Percentiles rank a stretch among this genome's conserved stretches.
phyloP scores from a whole-genome alignment of 2,113 vertebrate genomes.

The Gallinago media region DNA sequence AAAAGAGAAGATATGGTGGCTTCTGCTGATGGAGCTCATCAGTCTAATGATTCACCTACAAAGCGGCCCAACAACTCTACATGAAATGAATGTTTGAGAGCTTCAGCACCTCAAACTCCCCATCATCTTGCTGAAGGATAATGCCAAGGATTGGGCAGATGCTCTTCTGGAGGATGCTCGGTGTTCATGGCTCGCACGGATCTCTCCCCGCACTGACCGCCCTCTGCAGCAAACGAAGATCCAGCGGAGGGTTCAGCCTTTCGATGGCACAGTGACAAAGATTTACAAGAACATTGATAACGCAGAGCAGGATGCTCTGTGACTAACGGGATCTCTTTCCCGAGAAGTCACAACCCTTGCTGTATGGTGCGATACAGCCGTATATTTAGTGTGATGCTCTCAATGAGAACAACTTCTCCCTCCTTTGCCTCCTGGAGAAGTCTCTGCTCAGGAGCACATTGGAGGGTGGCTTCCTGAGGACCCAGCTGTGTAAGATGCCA shows the following conservation, averaged over 20 bases:
- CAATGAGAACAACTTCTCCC: neutral
- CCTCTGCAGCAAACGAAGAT: neutral
- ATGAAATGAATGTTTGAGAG: neutral
- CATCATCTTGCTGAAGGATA: neutral
- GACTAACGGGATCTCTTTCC: neutral
- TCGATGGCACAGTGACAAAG: fast-evolving
- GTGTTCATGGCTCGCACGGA: neutral
- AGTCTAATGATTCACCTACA: neutral
- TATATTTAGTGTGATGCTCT: fast-evolving
- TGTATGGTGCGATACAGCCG: fast-evolving
- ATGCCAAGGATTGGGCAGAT: fast-evolving
- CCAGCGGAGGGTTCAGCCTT: neutral
- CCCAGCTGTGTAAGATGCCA: neutral
- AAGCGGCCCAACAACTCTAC: neutral
- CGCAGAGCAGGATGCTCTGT: neutral
- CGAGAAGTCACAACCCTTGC: neutral
- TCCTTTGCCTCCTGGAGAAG: neutral
- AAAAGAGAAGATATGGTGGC: too few relatives aligned
- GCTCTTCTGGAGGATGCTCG: neutral
- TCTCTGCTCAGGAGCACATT: neutral
- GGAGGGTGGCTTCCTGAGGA: neutral
- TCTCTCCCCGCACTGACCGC: neutral
- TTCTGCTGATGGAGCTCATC: neutral
- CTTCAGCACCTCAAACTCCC: neutral
- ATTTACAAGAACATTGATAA: fast-evolving